Percentiles rank a stretch among this genome's conserved stretches.
Conservation (phyloP, 1,140 invertebrate genomes). For the Harpegnathos saltator region DNA sequence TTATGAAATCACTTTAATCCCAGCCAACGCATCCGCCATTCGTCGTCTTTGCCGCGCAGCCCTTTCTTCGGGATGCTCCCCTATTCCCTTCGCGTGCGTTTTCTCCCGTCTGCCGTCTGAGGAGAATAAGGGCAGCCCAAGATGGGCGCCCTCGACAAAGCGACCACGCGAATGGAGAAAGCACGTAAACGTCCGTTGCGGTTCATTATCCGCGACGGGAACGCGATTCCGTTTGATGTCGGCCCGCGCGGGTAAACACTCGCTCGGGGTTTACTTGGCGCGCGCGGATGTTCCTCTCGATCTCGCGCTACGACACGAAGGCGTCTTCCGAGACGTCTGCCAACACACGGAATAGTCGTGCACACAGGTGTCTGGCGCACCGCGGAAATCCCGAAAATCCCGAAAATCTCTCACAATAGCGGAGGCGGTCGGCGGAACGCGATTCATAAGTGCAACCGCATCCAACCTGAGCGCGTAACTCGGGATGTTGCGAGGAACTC, state of each 20-base stretch:
- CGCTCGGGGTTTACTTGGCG: slow-evolving; percentile 70
- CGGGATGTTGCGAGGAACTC: no score
- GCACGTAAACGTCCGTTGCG: slow-evolving; percentile 57
- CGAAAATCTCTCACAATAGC: not conserved
- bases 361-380: slow-evolving; percentile 33
- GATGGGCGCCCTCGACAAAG: slow-evolving; percentile 39
- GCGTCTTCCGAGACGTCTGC: slow-evolving; percentile 58
- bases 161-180: slow-evolving; percentile 36
- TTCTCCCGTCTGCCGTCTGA: slow-evolving; percentile 15
- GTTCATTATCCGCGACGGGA: slow-evolving; percentile 74
- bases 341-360: slow-evolving; percentile 44
- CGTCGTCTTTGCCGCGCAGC: not conserved
- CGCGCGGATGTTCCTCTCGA: slow-evolving; percentile 61
- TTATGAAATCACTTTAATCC: slow-evolving; percentile 33
- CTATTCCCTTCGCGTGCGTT: slow-evolving; percentile 19
- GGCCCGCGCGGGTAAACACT: slow-evolving; percentile 75
- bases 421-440: not conserved
- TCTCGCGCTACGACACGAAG: slow-evolving; percentile 61
- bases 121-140: slow-evolving; percentile 11
- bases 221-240: slow-evolving; percentile 76
- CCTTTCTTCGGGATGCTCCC: not conserved
- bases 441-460: not conserved
- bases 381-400: slow-evolving; percentile 27
- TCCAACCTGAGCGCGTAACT: no score
- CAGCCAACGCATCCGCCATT: not conserved